Percentiles rank a stretch among this genome's conserved stretches.
phyloP scores from a whole-genome alignment of 1,140 invertebrate genomes.

The Amyelois transitella region DNA sequence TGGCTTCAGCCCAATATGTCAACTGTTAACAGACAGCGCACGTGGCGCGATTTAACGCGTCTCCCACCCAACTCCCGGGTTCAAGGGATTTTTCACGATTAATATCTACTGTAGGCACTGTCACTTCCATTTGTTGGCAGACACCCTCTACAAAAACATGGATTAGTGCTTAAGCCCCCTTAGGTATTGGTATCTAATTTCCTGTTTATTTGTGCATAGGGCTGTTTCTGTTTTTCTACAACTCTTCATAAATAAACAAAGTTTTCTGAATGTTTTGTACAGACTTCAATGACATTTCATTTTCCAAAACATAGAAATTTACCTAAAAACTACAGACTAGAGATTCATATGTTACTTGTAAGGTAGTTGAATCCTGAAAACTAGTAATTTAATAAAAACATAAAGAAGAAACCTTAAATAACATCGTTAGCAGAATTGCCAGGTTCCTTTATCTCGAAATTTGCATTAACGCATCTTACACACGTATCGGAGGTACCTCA shows the following conservation, averaged over 20 bases:
- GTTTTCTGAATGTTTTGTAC: too few relatives aligned
- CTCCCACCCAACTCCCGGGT: conserved; percentile 28
- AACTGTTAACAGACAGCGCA: conserved; percentile 64
- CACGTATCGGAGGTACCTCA: conserved; percentile 16
- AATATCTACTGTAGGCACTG: conserved; percentile 54
- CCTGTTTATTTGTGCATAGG: conserved; percentile 35
- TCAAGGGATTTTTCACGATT: conserved; percentile 62
- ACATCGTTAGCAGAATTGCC: background rate
- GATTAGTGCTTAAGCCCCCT: conserved; percentile 54
- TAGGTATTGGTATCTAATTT: conserved; percentile 49
- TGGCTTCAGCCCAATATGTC: conserved; percentile 60
- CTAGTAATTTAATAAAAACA: background rate
- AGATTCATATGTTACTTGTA: too few relatives aligned
- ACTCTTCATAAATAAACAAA: too few relatives aligned
- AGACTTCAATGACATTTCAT: too few relatives aligned
- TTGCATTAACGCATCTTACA: conserved; percentile 20
- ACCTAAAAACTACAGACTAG: too few relatives aligned
- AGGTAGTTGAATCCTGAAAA: too few relatives aligned
- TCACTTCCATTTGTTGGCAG: conserved; percentile 63
- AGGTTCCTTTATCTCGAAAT: conserved; percentile 20
- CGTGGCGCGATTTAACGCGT: conserved; percentile 54
- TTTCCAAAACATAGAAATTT: too few relatives aligned
- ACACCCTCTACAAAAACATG: conserved; percentile 62
- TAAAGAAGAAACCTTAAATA: background rate
- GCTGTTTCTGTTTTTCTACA: conserved; percentile 19